Evolutionary conservation across 2,888 invertebrate species (phyloP).

Genomic region (Phyllotreta striolata): DNA sequence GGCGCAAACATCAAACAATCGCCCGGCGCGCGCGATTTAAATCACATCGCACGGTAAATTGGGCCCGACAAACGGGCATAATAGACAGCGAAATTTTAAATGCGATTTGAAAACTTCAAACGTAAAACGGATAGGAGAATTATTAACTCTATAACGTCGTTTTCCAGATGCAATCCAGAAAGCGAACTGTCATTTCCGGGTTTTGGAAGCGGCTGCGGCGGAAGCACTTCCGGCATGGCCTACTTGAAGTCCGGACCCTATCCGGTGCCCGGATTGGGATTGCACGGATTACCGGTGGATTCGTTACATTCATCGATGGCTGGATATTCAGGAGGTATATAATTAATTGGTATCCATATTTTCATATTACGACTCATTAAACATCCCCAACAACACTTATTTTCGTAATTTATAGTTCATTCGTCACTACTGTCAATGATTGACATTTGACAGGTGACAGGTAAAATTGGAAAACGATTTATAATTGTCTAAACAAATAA

Average conservation of each 20-base stretch:
- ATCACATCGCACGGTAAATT: conserved; percentile 47
- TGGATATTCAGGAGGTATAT: conserved; percentile 65
- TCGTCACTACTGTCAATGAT: too few species aligned
- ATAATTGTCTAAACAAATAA: too few species aligned
- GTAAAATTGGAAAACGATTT: too few species aligned
- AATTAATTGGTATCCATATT: background rate
- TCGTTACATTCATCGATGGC: conserved; percentile 71
- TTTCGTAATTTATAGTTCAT: too few species aligned
- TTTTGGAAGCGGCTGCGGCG: conserved; percentile 66
- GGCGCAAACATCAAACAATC: conserved; percentile 49
- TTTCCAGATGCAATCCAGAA: conserved; percentile 66
- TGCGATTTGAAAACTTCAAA: too few species aligned
- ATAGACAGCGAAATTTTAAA: too few species aligned
- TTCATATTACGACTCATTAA: too few species aligned
- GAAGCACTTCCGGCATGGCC: conserved; percentile 65
- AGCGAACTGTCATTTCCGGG: conserved; percentile 68
- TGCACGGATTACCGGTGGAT: conserved; percentile 69
- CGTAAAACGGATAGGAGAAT: conserved; percentile 12
- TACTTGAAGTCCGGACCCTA: conserved; percentile 69
- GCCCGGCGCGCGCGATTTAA: conserved; percentile 46
- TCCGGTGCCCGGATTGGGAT: conserved; percentile 65
- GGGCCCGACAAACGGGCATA: conserved; percentile 16
- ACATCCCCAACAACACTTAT: too few species aligned
- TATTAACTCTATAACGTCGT: conserved; percentile 35
- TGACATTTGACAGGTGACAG: too few species aligned